A percentile compares a stretch with the other conserved stretches of the same genome.
Evolutionary conservation across 2,797 vertebrate species (phyloP).

Genomic region (Dryobates pubescens): DNA sequence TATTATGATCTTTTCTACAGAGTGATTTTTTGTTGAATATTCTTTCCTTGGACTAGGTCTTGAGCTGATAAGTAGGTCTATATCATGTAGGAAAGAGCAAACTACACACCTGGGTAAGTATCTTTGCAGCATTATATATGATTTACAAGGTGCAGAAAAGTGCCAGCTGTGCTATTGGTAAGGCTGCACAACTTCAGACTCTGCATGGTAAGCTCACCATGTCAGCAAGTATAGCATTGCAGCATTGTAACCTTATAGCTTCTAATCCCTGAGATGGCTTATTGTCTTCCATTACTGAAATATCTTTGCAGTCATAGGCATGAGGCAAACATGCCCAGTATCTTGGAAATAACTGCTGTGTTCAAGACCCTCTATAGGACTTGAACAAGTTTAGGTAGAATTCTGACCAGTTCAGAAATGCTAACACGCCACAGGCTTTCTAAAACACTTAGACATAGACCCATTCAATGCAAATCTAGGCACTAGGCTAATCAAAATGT

Average conservation of each 20-base stretch:
- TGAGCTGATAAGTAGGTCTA: accelerated
- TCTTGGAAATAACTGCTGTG: background rate
- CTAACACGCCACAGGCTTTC: background rate
- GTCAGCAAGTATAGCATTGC: background rate
- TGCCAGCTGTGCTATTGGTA: background rate
- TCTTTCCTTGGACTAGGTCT: background rate
- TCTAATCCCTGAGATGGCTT: background rate
- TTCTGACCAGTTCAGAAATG: background rate
- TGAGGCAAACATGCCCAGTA: background rate
- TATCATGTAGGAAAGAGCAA: background rate
- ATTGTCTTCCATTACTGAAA: background rate
- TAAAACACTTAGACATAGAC: background rate
- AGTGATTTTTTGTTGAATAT: background rate
- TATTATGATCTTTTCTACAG: background rate
- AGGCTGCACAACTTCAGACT: background rate
- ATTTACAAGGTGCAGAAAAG: background rate
- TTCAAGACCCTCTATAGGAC: background rate
- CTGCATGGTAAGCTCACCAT: background rate
- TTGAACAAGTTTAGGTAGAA: background rate
- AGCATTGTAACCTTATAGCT: background rate
- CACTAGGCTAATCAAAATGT: background rate
- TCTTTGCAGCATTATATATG: background rate
- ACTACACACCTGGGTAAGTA: background rate
- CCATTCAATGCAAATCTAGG: background rate
- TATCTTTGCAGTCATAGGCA: background rate